phyloP scores from a whole-genome alignment of 2,113 vertebrate species.

The Microcebus jonahi region DNA sequence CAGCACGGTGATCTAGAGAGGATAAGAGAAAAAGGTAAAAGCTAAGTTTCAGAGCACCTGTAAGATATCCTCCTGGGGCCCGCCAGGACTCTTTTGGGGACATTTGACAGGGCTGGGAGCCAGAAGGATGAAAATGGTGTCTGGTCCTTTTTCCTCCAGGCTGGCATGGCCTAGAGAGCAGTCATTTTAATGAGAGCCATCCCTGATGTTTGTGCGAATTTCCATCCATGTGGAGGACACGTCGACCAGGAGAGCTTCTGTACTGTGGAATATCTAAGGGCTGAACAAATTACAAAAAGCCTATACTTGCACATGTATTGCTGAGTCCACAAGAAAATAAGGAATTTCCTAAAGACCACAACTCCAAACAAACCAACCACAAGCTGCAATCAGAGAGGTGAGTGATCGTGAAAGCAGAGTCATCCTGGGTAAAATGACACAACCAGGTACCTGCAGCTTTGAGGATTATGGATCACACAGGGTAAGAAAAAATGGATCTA shows the following conservation, averaged over 20 bases:
- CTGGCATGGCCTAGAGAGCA: background rate
- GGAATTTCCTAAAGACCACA: background rate
- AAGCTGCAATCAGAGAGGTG: background rate
- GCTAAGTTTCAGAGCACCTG: background rate
- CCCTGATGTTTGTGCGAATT: background rate
- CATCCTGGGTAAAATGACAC: background rate
- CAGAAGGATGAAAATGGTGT: background rate
- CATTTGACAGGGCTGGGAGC: background rate
- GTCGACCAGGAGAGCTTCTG: background rate
- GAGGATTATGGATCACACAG: background rate
- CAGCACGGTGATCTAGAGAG: background rate
- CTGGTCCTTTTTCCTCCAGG: background rate
- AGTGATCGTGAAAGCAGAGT: background rate
- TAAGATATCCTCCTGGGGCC: background rate
- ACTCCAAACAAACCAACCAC: background rate
- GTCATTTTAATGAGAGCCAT: background rate
- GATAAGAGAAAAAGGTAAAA: background rate
- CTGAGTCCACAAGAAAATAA: background rate
- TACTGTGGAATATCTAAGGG: background rate
- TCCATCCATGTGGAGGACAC: background rate
- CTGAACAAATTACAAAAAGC: background rate
- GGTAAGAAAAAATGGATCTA: no score
- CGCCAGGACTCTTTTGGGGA: no score
- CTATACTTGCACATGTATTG: background rate
- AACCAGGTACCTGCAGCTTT: background rate